Percentiles rank a stretch among this genome's conserved stretches.
Evolutionary conservation across 2,113 vertebrate species (phyloP).

Genomic region (Thalassarche chlororhynchos): DNA sequence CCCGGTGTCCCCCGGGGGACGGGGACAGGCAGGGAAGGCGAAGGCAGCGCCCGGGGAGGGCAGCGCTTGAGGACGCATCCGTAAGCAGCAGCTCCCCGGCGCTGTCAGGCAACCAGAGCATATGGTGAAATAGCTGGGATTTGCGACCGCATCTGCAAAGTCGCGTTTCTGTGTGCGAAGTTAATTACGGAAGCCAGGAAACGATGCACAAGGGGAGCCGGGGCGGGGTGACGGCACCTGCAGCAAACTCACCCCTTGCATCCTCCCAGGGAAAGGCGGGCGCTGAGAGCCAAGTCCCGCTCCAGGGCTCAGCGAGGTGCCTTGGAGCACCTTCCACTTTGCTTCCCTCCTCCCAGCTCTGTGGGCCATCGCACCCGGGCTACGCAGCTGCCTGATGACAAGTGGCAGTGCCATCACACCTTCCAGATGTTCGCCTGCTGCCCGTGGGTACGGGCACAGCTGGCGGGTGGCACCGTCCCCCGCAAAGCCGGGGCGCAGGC

Average conservation of each 20-base stretch:
- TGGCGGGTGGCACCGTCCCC: fast-evolving
- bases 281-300: fast-evolving
- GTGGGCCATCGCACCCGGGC: fast-evolving
- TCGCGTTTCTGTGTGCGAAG: not conserved
- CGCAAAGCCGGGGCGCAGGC: fast-evolving
- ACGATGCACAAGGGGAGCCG: not conserved
- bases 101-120: conserved; percentile 54
- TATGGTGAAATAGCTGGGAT: conserved; percentile 66
- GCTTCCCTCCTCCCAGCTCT: not conserved
- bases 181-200: conserved; percentile 51
- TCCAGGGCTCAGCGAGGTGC: fast-evolving
- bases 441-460: not conserved
- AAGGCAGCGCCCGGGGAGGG: not conserved
- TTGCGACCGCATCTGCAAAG: conserved; percentile 42
- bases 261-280: not conserved
- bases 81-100: not conserved
- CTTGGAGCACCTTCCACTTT: not conserved
- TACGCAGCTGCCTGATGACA: not conserved
- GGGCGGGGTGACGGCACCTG: not conserved
- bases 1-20: not conserved
- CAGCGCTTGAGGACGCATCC: not conserved
- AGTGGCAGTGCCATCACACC: not conserved
- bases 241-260: not conserved
- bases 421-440: conserved; percentile 7
- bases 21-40: not conserved